Conservation (phyloP, 2,888 invertebrate species). For the Lomographa bimaculata region DNA sequence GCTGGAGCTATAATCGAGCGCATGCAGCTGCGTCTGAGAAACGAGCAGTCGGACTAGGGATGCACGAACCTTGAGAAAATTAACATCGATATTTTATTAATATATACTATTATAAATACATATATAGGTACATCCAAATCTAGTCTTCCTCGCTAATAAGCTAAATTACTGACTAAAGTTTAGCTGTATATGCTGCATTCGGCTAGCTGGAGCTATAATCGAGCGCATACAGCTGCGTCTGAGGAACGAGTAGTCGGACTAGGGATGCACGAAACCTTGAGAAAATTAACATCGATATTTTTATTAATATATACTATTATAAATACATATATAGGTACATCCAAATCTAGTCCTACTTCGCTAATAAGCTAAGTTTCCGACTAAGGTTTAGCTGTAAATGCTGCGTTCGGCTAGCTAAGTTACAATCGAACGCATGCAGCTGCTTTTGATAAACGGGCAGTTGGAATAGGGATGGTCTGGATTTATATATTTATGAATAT, state of each 20-base stretch:
- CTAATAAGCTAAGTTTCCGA: conserved; percentile 8
- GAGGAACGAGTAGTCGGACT: conserved; percentile 57
- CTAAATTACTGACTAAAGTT: conserved; percentile 19
- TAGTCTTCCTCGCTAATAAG: too few species aligned
- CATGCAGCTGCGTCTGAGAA: conserved; percentile 75
- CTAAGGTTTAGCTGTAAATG: conserved; percentile 24
- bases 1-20: conserved; percentile 72
- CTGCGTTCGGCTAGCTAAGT: conserved; percentile 65
- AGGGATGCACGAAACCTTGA: conserved; percentile 19
- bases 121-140: too few species aligned
- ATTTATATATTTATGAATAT: too few species aligned
- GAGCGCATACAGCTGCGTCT: conserved; percentile 72
- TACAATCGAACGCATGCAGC: conserved; percentile 73
- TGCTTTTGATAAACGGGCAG: conserved; percentile 70
- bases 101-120: too few species aligned
- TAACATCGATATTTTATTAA: too few species aligned
- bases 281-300: too few species aligned
- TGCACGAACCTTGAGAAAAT: background rate
- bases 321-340: too few species aligned
- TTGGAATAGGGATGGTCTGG: conserved; percentile 32
- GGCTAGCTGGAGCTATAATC: conserved; percentile 76
- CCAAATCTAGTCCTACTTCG: too few species aligned
- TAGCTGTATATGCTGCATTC: conserved; percentile 40
- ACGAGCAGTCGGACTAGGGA: conserved; percentile 47
- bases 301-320: too few species aligned